phyloP scores from a whole-genome alignment of 2,888 invertebrate genomes.

The Pollenia labialis region DNA sequence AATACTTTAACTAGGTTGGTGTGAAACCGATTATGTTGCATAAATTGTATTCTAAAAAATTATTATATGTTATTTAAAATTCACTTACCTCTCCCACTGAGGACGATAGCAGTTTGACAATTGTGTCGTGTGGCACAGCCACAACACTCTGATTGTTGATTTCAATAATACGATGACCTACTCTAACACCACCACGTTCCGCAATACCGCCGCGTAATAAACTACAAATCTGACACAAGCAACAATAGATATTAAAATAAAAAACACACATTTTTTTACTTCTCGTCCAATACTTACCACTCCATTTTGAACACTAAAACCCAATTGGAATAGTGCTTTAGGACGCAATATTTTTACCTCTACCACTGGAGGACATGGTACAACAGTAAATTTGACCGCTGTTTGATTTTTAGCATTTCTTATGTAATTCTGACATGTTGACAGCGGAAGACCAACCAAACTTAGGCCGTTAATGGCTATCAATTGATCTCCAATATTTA shows the following conservation, averaged over 20 bases:
- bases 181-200: slow-evolving; percentile 98
- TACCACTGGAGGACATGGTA: slow-evolving; percentile 99
- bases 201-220: slow-evolving; percentile 99
- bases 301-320: slow-evolving; percentile 99
- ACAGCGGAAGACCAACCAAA: slow-evolving; percentile 97
- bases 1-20: neutral
- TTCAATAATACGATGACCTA: slow-evolving; percentile 99
- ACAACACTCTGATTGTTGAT: slow-evolving; percentile 99
- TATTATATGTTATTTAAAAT: neutral
- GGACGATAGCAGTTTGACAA: slow-evolving; percentile 99
- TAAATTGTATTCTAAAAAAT: neutral
- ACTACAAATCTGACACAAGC: slow-evolving; percentile 93
- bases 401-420: slow-evolving; percentile 99
- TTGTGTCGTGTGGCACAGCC: slow-evolving; percentile 99
- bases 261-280: neutral
- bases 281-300: slow-evolving; percentile 88
- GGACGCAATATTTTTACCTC: slow-evolving; percentile 99
- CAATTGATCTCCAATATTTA: slow-evolving; percentile 99
- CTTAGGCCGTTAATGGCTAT: slow-evolving; percentile 99
- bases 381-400: slow-evolving; percentile 99
- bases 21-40: neutral
- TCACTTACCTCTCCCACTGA: slow-evolving; percentile 97
- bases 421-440: slow-evolving; percentile 99
- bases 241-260: slow-evolving; percentile 19
- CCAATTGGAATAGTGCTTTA: slow-evolving; percentile 99